Percentiles rank a stretch among this genome's conserved stretches.
These are phyloP conservation scores for Brachionus plicatilis DNA, from an alignment of 1,140 invertebrate genomes.

Conservation along the genomic window DNA sequence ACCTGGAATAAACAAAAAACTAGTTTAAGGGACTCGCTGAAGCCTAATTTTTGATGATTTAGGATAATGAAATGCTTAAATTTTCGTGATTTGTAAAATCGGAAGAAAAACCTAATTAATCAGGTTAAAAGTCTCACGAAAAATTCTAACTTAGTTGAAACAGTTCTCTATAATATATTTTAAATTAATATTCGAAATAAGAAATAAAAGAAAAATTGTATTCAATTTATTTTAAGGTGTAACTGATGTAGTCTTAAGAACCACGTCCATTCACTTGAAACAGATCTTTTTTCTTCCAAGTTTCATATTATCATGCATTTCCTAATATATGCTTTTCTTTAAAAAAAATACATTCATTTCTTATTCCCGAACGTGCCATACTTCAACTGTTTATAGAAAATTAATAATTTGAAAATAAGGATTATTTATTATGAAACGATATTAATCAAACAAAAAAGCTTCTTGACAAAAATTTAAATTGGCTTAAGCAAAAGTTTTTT, in stretches of 20 bases:
- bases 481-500: not conserved
- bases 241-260: too few species aligned
- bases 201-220: too few species aligned
- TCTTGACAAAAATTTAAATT: not conserved
- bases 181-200: too few species aligned
- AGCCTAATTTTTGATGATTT: not conserved
- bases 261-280: not conserved
- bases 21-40: not conserved
- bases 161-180: too few species aligned
- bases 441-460: not conserved
- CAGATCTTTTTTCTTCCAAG: not conserved
- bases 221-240: too few species aligned
- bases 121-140: not conserved
- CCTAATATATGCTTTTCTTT: not conserved
- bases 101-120: not conserved
- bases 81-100: not conserved
- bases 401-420: not conserved
- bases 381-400: not conserved
- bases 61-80: not conserved
- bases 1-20: not conserved
- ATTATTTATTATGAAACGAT: not conserved
- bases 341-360: not conserved
- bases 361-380: not conserved
- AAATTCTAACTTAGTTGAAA: not conserved
- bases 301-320: not conserved